A percentile compares a stretch with the other conserved stretches of the same genome.
These are phyloP conservation scores for Chirona hameri DNA, from an alignment of 2,888 invertebrate genomes.

Conservation along the genomic window DNA sequence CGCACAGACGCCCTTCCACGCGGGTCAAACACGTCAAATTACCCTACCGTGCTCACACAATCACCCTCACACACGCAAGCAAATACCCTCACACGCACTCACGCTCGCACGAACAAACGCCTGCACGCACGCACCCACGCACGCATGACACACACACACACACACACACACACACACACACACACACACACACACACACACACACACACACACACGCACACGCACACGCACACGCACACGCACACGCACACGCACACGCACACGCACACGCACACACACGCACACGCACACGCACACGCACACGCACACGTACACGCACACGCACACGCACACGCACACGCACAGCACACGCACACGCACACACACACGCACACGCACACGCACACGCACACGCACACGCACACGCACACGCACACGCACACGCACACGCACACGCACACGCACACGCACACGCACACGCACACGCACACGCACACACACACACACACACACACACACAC, in stretches of 20 bases:
- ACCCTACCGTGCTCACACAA: too few species aligned
- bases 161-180: not conserved
- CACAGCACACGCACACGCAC: too few species aligned
- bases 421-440: not conserved
- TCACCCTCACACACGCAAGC: not conserved
- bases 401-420: not conserved
- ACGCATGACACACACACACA: not conserved
- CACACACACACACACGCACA: conserved; percentile 10
- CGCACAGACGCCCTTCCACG: too few species aligned
- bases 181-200: conserved; percentile 9
- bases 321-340: too few species aligned
- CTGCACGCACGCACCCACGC: not conserved
- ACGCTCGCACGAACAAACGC: too few species aligned
- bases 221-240: not conserved
- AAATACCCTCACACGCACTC: not conserved
- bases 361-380: conserved; percentile 29
- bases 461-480: not conserved
- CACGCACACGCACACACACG: not conserved
- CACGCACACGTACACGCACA: conserved; percentile 27
- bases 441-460: not conserved
- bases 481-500: conserved; percentile 7
- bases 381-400: not conserved
- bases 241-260: not conserved
- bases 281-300: not conserved
- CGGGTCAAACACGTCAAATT: too few species aligned